A percentile compares a stretch with the other conserved stretches of the same genome.
Conservation (phyloP, 2,888 invertebrate species). For the Clanis bilineata region DNA sequence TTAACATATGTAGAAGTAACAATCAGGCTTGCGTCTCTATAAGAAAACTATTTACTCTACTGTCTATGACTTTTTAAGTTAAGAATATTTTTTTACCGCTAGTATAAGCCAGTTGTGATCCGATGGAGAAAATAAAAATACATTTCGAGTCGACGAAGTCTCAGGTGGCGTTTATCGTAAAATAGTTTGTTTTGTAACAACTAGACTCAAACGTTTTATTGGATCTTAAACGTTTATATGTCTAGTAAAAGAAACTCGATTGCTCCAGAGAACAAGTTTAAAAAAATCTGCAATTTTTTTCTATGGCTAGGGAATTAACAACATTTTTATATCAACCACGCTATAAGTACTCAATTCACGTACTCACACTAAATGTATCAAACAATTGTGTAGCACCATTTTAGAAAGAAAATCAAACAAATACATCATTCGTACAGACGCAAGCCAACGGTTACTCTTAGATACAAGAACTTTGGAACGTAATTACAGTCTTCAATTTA, state of each 20-base stretch:
- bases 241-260: neutral
- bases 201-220: conserved; percentile 7
- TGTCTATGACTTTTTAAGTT: neutral
- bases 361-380: neutral
- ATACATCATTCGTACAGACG: conserved; percentile 1
- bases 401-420: neutral
- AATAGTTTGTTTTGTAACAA: neutral
- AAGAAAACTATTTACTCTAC: neutral
- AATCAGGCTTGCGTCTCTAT: conserved; percentile 1
- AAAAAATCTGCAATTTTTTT: neutral
- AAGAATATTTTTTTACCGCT: neutral
- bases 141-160: neutral
- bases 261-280: neutral
- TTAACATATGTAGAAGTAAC: neutral
- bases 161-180: conserved; percentile 2
- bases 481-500: conserved; percentile 56
- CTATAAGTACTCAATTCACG: too few species aligned
- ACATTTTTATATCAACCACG: too few species aligned
- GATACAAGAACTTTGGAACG: conserved; percentile 9
- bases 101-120: neutral
- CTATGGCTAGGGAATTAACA: too few species aligned
- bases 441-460: conserved; percentile 1
- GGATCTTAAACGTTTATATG: conserved; percentile 4
- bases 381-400: neutral
- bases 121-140: neutral